A percentile compares a stretch with the other conserved stretches of the same genome.
Evolutionary conservation across 2,113 vertebrate genomes (phyloP).

Genomic region (Saguinus midas): DNA sequence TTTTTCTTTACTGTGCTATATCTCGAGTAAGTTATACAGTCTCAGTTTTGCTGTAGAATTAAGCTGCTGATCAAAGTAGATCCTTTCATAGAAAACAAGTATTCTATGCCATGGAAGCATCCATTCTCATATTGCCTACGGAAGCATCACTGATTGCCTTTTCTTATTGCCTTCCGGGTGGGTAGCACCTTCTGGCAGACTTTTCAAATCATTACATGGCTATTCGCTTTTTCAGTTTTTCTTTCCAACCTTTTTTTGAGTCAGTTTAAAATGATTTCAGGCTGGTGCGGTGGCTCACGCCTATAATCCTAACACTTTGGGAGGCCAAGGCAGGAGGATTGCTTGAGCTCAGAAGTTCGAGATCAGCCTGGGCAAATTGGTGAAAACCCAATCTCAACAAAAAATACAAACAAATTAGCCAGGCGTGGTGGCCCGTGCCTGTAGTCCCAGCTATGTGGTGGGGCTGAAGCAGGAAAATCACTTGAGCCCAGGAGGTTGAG

Average conservation of each 20-base stretch:
- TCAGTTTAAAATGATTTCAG: neutral
- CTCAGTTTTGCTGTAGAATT: neutral
- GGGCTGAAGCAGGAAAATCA: too few species aligned
- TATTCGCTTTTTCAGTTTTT: neutral
- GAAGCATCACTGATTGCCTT: neutral
- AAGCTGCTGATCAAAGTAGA: neutral
- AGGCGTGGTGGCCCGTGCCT: too few species aligned
- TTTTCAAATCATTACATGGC: neutral
- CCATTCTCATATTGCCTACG: neutral
- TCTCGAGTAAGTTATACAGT: neutral
- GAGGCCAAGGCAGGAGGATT: too few species aligned
- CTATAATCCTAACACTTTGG: too few species aligned
- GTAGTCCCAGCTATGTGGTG: too few species aligned
- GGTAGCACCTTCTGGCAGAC: neutral
- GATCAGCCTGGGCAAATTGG: too few species aligned
- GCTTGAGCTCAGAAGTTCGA: too few species aligned
- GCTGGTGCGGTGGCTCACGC: too few species aligned
- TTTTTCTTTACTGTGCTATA: neutral
- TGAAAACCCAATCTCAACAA: too few species aligned
- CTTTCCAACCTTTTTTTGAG: neutral
- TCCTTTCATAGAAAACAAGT: too few species aligned
- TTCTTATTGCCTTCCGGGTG: neutral
- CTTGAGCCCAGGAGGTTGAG: too few species aligned
- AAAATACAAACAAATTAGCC: too few species aligned
- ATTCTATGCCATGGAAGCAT: neutral